Evolutionary conservation across 2,888 invertebrate genomes (phyloP).

Genomic region (Nephrotoma flavescens): DNA sequence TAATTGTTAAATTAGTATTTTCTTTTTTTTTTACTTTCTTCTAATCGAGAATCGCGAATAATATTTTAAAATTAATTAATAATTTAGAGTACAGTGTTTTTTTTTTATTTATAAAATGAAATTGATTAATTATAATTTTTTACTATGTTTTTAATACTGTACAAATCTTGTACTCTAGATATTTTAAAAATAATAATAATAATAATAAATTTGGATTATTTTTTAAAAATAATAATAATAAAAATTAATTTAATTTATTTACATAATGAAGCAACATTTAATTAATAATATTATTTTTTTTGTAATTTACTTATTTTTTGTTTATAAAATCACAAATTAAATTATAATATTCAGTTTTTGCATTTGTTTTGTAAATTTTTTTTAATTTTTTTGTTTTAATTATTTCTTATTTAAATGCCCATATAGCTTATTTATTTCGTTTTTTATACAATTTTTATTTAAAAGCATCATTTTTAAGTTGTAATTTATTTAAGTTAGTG

Average conservation of each 20-base stretch:
- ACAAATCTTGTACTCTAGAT: not conserved
- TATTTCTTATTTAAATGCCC: conserved; percentile 22
- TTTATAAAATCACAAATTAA: conserved; percentile 2
- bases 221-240: not conserved
- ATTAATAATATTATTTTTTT: conserved; percentile 6
- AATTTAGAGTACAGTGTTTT: not conserved
- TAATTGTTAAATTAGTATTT: conserved; percentile 8
- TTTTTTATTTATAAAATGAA: not conserved
- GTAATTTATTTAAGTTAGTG: conserved; percentile 5
- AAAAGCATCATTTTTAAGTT: conserved; percentile 9
- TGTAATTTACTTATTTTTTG: conserved; percentile 2
- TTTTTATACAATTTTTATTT: conserved; percentile 10
- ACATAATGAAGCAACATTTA: conserved; percentile 16
- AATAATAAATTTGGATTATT: not conserved
- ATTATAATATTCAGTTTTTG: conserved; percentile 1
- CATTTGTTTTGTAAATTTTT: conserved; percentile 5
- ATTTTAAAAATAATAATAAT: not conserved
- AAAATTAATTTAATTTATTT: conserved; percentile 8
- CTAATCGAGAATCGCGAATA: conserved; percentile 2
- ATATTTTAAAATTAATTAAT: not conserved
- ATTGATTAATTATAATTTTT: not conserved
- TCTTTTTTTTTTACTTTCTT: conserved; percentile 5
- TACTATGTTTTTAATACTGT: not conserved
- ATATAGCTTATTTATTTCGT: conserved; percentile 27
- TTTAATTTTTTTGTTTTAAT: conserved; percentile 9